A percentile compares a stretch with the other conserved stretches of the same genome.
phyloP scores from a whole-genome alignment of 2,797 vertebrate genomes.

The Coccyzus lansbergi region DNA sequence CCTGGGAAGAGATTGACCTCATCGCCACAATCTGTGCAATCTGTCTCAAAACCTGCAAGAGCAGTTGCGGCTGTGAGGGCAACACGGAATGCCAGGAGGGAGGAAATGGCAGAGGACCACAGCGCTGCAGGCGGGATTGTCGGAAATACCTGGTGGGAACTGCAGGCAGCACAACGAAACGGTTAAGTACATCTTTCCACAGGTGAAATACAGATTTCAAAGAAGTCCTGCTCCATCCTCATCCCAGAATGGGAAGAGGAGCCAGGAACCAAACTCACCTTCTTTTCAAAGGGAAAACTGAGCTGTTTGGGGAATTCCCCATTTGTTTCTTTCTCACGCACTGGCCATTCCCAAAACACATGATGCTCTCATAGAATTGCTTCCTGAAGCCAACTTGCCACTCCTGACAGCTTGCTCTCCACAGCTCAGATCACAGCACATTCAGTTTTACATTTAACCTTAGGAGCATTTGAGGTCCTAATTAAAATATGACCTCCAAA shows the following conservation, averaged over 20 bases:
- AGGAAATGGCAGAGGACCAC: background rate
- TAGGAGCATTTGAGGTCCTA: background rate
- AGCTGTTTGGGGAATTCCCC: background rate
- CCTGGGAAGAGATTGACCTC: background rate
- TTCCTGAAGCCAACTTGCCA: background rate
- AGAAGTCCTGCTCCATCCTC: background rate
- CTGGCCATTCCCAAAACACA: background rate
- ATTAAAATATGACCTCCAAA: background rate
- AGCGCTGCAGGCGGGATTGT: background rate
- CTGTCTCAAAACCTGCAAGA: background rate
- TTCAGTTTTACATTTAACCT: background rate
- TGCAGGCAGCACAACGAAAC: accelerated
- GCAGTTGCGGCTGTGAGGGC: background rate
- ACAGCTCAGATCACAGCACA: background rate
- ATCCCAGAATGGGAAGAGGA: background rate
- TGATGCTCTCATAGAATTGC: background rate
- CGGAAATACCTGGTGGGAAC: background rate
- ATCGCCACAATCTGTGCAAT: background rate
- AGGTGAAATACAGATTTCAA: accelerated
- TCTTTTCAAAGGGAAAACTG: background rate
- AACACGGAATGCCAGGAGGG: background rate
- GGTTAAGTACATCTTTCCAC: background rate
- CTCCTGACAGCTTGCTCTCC: background rate
- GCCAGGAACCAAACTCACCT: background rate
- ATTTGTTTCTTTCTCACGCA: background rate